Conservation (phyloP, 2,113 vertebrate genomes). For the Siniperca knerii region DNA sequence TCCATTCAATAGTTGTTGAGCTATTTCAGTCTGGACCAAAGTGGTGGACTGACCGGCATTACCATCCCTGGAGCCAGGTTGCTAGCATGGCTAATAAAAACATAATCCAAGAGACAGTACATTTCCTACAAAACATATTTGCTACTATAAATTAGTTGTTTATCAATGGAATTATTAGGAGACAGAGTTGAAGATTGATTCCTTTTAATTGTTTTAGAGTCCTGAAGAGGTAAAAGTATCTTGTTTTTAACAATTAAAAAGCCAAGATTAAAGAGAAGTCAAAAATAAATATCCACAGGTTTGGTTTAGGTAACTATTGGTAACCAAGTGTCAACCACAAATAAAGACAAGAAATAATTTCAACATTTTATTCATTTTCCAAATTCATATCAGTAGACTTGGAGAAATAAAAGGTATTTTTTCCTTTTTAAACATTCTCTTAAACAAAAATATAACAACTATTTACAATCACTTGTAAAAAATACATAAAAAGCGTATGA, state of each 20-base stretch:
- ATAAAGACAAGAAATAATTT: conserved; percentile 16
- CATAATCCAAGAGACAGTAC: too few relatives aligned
- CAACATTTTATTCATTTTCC: conserved; percentile 83
- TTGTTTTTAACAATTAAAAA: background rate
- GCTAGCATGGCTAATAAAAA: too few relatives aligned
- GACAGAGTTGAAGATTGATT: background rate
- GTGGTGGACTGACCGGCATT: background rate
- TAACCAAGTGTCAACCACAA: background rate
- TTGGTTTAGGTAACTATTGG: background rate
- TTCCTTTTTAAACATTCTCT: conserved; percentile 90
- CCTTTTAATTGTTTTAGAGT: background rate
- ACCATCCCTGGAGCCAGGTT: too few relatives aligned
- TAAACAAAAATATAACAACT: conserved; percentile 99
- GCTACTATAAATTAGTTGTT: too few relatives aligned
- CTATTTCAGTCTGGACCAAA: background rate
- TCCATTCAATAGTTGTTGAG: background rate
- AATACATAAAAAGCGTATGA: conserved; percentile 96
- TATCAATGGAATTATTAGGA: too few relatives aligned
- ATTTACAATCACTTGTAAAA: conserved; percentile 96
- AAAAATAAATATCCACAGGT: background rate
- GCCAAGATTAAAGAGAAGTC: too few relatives aligned
- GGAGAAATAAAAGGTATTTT: conserved; percentile 89
- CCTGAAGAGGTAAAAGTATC: background rate
- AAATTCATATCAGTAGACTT: conserved; percentile 86
- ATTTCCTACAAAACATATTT: too few relatives aligned